Evolutionary conservation across 1,140 invertebrate species (phyloP), one percentile per base, ranked within the genome.

Genomic region (Zaprionus capensis): DNA sequence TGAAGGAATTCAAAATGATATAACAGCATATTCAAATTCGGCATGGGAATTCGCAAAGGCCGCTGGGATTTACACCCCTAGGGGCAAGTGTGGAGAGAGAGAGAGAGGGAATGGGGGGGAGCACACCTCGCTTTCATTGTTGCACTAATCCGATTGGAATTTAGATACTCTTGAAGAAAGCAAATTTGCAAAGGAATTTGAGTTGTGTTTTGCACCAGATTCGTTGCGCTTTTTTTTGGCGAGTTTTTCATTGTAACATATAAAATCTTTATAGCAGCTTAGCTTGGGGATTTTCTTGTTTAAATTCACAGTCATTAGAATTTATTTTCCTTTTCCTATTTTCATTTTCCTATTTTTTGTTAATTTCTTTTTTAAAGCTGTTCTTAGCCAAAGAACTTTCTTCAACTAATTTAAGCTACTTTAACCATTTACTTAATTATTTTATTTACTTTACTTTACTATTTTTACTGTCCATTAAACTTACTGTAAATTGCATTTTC

Each of bases 11-110:
- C 53, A 58, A 58, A 63, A 71, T 75, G 53, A 75, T 70, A 71
- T 75, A 71, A 64, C 72, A 64, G 72, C 67, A 70, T 51, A 51
- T 49, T 64, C 59, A 69, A 63, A 75, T 75, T 75, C 38, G 53
- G 11, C 59, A 64, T 64, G 67, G 34, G 58, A 61, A 70, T 70
- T 53, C 46, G 46, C 46, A 12, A 17, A 51, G 46, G 46, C 46
- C 11, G 2, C 2, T 51, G 38, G 38, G 15, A 41, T n/a, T n/a
- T n/a, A 2, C 38, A 14, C 4, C 15, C 12, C 4, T 0, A 41
- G 38, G 38, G 38, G 15, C 5, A 41, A n/a, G 15, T n/a, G 38
- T 5, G 0, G 0, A 15, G 2, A 5, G 38, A 38, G 36, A 38
- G 14, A 15, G 12, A 41, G 31, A 31, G 31, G 9, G 31, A 11